Percentiles rank a stretch among this genome's conserved stretches.
phyloP scores from a whole-genome alignment of 1,140 invertebrate genomes.

The Drosophila orosa region DNA sequence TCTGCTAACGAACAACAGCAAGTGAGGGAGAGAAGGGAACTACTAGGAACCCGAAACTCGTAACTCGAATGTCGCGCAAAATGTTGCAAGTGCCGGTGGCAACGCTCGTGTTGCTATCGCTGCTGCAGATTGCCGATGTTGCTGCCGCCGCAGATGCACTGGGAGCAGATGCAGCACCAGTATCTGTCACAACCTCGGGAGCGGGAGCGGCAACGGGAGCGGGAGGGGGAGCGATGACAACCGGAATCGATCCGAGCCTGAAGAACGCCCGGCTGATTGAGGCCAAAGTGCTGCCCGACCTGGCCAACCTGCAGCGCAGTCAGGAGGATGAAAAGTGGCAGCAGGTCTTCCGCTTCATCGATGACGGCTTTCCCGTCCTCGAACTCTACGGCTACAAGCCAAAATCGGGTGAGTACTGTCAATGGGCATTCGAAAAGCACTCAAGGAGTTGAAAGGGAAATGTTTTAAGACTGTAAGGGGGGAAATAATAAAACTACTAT shows the following conservation, averaged over 20 bases:
- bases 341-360: conserved; percentile 78
- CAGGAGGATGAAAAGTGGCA: conserved; percentile 82
- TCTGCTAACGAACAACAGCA: conserved; percentile 34
- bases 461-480: neutral
- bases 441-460: neutral
- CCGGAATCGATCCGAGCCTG: conserved; percentile 71
- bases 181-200: neutral
- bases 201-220: conserved; percentile 5
- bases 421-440: neutral
- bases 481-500: neutral
- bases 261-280: conserved; percentile 82
- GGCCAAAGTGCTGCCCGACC: conserved; percentile 79
- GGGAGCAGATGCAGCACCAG: conserved; percentile 21
- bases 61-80: conserved; percentile 73
- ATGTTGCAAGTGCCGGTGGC: conserved; percentile 78
- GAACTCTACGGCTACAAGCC: conserved; percentile 78
- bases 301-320: conserved; percentile 59
- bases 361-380: conserved; percentile 80
- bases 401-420: conserved; percentile 66
- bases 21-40: conserved; percentile 4
- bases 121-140: conserved; percentile 37
- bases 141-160: conserved; percentile 27
- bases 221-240: conserved; percentile 32
- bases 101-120: conserved; percentile 62
- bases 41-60: conserved; percentile 23